Evolutionary conservation across 2,797 vertebrate species (phyloP), one percentile per base, ranked within the genome.

Genomic region (Champsocephalus esox): DNA sequence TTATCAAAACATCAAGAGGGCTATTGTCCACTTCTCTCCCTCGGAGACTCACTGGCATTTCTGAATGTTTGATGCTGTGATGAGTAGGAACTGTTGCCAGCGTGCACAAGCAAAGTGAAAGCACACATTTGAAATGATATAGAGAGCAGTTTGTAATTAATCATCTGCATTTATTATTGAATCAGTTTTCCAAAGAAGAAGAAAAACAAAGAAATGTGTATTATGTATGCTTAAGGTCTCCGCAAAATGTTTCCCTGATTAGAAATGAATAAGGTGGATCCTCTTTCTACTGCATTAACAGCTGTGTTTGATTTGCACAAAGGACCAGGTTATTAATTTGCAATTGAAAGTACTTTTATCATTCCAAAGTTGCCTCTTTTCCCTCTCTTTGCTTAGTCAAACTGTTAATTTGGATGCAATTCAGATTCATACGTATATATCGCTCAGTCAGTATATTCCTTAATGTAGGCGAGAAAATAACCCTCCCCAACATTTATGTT

Each of bases 1-100:
- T 90, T 95, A 95, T 95, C 93, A 75, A 85, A 92, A 94, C 89
- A 94, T 94, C 92, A 82, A 86, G 80, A 89, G 86, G 63, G 75
- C 90, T 78, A 89, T 95, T 95, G 93, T 95, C 73, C 87, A 70
- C 79, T 60, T 89, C 83, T 85, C 85, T 90, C 86, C 85, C 90
- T 89, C 80, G 84, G 91, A 88, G 83, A 69, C 71, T 77, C 75
- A 12, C 77, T 94, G 93, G 89, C 94, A 95, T 95, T 95, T 95
- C 87, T 93, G 87, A 92, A 84, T 56, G 78, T 76, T 89, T 61
- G 76, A 75, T 86, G 63, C 89, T 78, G 90, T 74, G 64, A 0
- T 76, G 70, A 84, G 74, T 58, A 59, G 60, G 43, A 77, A 66
- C 38, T 34, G 56, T 52, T 54, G 24, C 72, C 45, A 52, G 38